Conservation (phyloP, 53 echinoderm and acorn worm genomes). For the Henricia sp. region DNA sequence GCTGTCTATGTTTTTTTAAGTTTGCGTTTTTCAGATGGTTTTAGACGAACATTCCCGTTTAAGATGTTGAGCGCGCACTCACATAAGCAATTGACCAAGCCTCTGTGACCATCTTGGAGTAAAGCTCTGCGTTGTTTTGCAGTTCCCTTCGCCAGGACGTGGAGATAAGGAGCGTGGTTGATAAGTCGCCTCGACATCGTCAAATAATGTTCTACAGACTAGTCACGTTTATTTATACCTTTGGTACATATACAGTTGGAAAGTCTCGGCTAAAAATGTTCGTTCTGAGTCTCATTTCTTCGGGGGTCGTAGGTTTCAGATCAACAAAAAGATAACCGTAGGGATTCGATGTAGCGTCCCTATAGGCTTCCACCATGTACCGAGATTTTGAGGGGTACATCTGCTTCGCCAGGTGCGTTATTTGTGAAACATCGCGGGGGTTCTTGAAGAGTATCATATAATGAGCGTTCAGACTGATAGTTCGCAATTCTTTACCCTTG, state of each 20-base stretch:
- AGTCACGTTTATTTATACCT: background rate
- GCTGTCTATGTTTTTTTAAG: constrained; percentile 41
- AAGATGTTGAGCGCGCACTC: too few species aligned
- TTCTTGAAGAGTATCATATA: constrained; percentile 58
- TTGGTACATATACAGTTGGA: constrained; percentile 56
- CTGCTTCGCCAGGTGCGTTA: constrained; percentile 71
- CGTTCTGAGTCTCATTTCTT: constrained; percentile 61
- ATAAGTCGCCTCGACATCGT: constrained; percentile 37
- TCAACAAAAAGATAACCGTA: constrained; percentile 72
- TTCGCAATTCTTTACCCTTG: constrained; percentile 68
- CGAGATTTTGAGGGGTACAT: constrained; percentile 70
- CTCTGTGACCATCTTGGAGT: constrained; percentile 54
- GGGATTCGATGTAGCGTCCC: constrained; percentile 50
- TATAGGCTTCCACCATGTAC: constrained; percentile 59
- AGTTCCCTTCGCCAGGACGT: constrained; percentile 66
- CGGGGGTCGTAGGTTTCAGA: constrained; percentile 63
- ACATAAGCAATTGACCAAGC: constrained; percentile 54
- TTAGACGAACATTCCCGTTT: constrained; percentile 60
- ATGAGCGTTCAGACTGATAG: constrained; percentile 73
- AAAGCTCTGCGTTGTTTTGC: constrained; percentile 59
- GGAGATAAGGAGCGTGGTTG: constrained; percentile 58
- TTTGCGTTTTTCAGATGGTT: constrained; percentile 55
- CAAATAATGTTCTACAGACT: background rate
- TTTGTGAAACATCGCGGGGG: too few species aligned
- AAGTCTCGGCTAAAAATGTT: constrained; percentile 65